Conservation (phyloP, 2,888 invertebrate genomes). For the Oegoconia quadripuncta region DNA sequence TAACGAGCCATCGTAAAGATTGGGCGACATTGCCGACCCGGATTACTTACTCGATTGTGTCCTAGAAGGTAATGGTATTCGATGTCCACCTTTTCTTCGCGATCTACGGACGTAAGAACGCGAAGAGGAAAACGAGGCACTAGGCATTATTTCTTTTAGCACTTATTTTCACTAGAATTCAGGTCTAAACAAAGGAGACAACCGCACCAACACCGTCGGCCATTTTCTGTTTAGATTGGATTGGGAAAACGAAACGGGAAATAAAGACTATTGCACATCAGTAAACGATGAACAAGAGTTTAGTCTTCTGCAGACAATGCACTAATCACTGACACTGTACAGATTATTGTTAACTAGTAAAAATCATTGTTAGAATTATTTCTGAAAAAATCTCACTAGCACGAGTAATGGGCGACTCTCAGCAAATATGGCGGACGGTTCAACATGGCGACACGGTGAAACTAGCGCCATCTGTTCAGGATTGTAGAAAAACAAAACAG, state of each 20-base stretch:
- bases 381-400: slow-evolving; percentile 60
- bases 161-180: slow-evolving; percentile 77
- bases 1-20: slow-evolving; percentile 55
- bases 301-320: slow-evolving; percentile 44
- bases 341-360: slow-evolving; percentile 58
- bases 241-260: slow-evolving; percentile 71
- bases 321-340: slow-evolving; percentile 63
- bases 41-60: slow-evolving; percentile 88
- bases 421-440: slow-evolving; percentile 71
- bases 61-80: slow-evolving; percentile 89
- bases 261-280: slow-evolving; percentile 9
- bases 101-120: slow-evolving; percentile 95
- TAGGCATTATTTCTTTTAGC: slow-evolving; percentile 89
- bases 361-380: slow-evolving; percentile 64
- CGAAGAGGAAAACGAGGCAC: slow-evolving; percentile 96
- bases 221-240: slow-evolving; percentile 87
- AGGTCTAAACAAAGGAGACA: slow-evolving; percentile 90
- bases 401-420: slow-evolving; percentile 68
- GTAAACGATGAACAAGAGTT: slow-evolving; percentile 20
- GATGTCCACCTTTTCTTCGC: slow-evolving; percentile 93
- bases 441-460: slow-evolving; percentile 61
- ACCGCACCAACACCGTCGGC: slow-evolving; percentile 88
- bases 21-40: slow-evolving; percentile 69
- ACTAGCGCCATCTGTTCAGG: slow-evolving; percentile 46
- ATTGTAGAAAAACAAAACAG: no score